Evolutionary conservation across 2,113 vertebrate genomes (phyloP), one percentile per base, ranked within the genome.

Genomic region (Periophthalmodon schlosseri): DNA sequence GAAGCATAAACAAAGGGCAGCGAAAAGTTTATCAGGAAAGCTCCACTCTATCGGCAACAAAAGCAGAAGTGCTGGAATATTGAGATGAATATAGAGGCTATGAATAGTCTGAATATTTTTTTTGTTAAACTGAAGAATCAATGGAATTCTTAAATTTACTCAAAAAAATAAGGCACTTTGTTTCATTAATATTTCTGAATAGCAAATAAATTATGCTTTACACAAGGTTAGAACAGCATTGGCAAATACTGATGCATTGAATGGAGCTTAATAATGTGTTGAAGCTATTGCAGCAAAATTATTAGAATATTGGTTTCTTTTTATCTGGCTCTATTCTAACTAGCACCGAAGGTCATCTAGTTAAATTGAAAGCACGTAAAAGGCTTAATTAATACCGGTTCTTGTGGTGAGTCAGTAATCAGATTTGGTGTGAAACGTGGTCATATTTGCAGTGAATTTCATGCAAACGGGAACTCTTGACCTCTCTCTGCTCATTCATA

Each of bases 1-100:
- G 18, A 44, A 65, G 20, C 63, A 39, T 65, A 65, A 65, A 65
- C 63, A 63, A 63, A 63, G 23, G 57, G 23, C 23, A 60, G 57
- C 23, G 5, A 28, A 60, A 60, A 60, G 23, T 58, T 18, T 24
- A 23, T 24, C 56, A 58, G 28, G 58, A 28, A 60, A 60, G 24
- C 23, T 60, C 20, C 2, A 23, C 12, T 60, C 4, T 50, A 4
- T 16, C 15, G 13, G 46, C 46, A 13, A 14, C 46, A 11, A 54
- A 7, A 0, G 16, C 49, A 18, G 49, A 50, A 15, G 16, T 16
- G 16, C 47, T 49, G 18, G 18, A 52, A 52, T 6, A 52, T 52
- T 14, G 39, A 44, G 39, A 44, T 10, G 39, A 44, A 44, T 10
- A 44, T 44, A 44, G 9, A 44, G 39, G 10, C 39, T 44, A 44